Percentiles rank a stretch among this genome's conserved stretches.
Conservation (phyloP, 2,113 vertebrate genomes). For the Tyto alba region DNA sequence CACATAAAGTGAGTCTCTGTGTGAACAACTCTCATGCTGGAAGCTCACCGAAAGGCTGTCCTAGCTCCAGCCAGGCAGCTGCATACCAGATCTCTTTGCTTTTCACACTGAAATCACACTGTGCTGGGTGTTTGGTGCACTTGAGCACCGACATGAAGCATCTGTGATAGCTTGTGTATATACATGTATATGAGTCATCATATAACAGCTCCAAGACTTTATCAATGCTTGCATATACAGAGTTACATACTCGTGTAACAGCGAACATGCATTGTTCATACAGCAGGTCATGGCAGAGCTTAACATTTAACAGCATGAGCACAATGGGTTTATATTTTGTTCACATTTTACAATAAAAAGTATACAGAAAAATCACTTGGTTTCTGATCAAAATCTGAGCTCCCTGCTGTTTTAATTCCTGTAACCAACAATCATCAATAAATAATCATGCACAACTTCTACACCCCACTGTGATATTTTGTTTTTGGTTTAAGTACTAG, state of each 20-base stretch:
- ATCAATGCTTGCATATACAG: background rate
- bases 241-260: background rate
- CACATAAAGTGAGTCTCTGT: background rate
- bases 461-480: constrained; percentile 5
- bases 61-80: background rate
- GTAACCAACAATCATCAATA: constrained; percentile 53
- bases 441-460: constrained; percentile 33
- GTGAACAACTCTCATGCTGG: background rate
- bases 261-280: background rate
- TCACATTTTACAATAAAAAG: constrained; percentile 38
- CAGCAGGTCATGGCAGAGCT: background rate
- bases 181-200: background rate
- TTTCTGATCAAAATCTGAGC: constrained; percentile 51
- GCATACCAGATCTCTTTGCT: background rate
- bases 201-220: background rate
- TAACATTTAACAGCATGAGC: background rate
- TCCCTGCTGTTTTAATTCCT: constrained; percentile 54
- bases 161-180: background rate
- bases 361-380: constrained; percentile 8
- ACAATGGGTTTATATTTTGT: background rate
- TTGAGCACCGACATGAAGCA: background rate
- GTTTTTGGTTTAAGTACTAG: background rate
- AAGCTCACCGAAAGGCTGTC: background rate
- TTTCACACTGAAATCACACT: background rate
- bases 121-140: background rate